A percentile compares a stretch with the other conserved stretches of the same genome.
phyloP scores from a whole-genome alignment of 1,140 invertebrate genomes.

The Drosophila kohkoa region DNA sequence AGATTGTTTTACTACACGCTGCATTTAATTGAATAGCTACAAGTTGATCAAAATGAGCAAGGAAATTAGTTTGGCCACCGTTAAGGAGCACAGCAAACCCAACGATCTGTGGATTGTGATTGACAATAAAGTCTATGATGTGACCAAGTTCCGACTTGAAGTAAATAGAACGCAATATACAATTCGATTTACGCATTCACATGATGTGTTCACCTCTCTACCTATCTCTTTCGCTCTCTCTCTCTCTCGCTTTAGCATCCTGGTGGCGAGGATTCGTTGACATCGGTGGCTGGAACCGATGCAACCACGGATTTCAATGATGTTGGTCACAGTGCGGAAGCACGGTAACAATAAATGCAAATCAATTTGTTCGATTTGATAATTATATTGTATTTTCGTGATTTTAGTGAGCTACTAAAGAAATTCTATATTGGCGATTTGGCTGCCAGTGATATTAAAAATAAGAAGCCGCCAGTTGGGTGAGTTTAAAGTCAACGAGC shows the following conservation, averaged over 20 bases:
- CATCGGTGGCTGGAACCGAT: constrained; percentile 91
- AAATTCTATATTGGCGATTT: constrained; percentile 94
- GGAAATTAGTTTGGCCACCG: constrained; percentile 85
- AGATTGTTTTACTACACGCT: background rate
- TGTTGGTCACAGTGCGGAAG: constrained; percentile 94
- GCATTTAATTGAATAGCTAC: background rate
- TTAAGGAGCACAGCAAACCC: constrained; percentile 86
- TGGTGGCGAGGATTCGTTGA: constrained; percentile 92
- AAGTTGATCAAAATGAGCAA: constrained; percentile 39
- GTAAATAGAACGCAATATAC: constrained; percentile 78
- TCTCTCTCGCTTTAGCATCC: constrained; percentile 88
- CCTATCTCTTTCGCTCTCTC: background rate
- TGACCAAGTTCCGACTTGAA: constrained; percentile 88
- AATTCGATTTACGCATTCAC: background rate
- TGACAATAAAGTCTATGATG: constrained; percentile 88
- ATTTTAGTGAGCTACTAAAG: constrained; percentile 91
- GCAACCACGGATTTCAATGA: constrained; percentile 93
- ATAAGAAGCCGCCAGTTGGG: constrained; percentile 61
- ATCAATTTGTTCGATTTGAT: background rate
- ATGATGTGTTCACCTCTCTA: background rate
- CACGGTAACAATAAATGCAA: constrained; percentile 86
- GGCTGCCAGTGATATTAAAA: constrained; percentile 74
- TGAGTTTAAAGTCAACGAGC: constrained; percentile 37
- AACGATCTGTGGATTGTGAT: constrained; percentile 88
- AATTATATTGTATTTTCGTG: no score